Conservation (phyloP, 2,113 vertebrate species). For the Cololabis saira region DNA sequence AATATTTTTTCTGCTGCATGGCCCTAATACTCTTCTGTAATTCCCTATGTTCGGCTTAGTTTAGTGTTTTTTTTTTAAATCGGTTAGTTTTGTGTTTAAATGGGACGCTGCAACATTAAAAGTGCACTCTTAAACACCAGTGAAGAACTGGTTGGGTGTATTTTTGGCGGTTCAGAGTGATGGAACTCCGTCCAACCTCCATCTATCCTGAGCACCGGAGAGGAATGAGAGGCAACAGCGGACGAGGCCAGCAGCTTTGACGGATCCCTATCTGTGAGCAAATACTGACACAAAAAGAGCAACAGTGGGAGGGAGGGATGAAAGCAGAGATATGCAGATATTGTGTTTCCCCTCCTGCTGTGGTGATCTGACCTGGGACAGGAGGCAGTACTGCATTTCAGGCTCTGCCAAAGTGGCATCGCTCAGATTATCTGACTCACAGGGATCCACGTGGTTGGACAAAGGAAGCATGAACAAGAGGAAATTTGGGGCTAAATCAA, state of each 20-base stretch:
- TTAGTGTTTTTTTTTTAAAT: too few species aligned
- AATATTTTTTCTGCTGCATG: too few species aligned
- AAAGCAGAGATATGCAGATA: slow-evolving; percentile 40
- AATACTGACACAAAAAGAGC: slow-evolving; percentile 27
- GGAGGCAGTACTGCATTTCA: slow-evolving; percentile 44
- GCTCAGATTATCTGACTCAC: slow-evolving; percentile 67
- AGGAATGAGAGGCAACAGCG: slow-evolving; percentile 18
- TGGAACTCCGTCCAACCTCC: slow-evolving; percentile 25
- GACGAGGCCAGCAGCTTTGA: slow-evolving; percentile 50
- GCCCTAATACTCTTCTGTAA: too few species aligned
- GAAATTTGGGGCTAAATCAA: slow-evolving; percentile 73
- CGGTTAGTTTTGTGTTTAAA: too few species aligned
- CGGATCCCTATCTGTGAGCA: slow-evolving; percentile 54
- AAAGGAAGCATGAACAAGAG: slow-evolving; percentile 70
- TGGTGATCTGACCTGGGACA: slow-evolving; percentile 56
- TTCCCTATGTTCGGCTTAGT: too few species aligned
- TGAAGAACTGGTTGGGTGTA: slow-evolving; percentile 12
- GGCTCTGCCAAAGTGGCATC: slow-evolving; percentile 63
- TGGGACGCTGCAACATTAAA: slow-evolving; percentile 47
- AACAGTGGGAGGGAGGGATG: slow-evolving; percentile 22
- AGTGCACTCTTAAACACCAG: slow-evolving; percentile 29
- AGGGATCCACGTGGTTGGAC: slow-evolving; percentile 73
- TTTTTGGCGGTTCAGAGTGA: slow-evolving; percentile 2
- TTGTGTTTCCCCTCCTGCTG: slow-evolving; percentile 54
- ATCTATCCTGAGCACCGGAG: slow-evolving; percentile 17